phyloP scores from a whole-genome alignment of 2,797 vertebrate species.

The Gephyroberyx darwinii region DNA sequence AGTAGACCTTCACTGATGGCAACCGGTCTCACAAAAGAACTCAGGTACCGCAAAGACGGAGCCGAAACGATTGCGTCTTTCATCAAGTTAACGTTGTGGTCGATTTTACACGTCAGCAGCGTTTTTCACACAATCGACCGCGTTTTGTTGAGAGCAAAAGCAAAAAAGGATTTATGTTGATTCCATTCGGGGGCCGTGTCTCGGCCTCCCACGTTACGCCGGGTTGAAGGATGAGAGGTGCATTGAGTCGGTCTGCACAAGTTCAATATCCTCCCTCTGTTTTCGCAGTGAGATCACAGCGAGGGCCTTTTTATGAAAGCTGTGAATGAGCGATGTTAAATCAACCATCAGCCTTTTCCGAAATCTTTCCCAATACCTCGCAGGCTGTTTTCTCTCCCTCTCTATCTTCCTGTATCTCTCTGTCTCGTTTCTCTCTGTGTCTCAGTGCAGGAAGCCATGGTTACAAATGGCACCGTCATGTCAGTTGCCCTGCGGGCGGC shows the following conservation, averaged over 20 bases:
- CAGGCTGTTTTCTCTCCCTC: background rate
- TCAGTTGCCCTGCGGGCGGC: constrained; percentile 32
- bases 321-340: constrained; percentile 28
- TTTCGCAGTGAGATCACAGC: background rate
- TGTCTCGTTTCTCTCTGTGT: background rate
- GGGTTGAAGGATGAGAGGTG: constrained; percentile 38
- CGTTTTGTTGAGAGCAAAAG: constrained; percentile 14
- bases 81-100: constrained; percentile 17
- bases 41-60: constrained; percentile 24
- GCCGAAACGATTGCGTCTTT: constrained; percentile 8
- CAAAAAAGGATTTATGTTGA: constrained; percentile 38
- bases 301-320: constrained; percentile 8
- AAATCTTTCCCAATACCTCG: constrained; percentile 13
- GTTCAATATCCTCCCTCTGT: constrained; percentile 21
- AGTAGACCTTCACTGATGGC: constrained; percentile 23
- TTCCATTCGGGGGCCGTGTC: constrained; percentile 14
- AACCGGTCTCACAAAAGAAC: background rate
- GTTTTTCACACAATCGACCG: constrained; percentile 56
- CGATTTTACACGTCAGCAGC: constrained; percentile 52
- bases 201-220: constrained; percentile 41
- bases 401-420: background rate
- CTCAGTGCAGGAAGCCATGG: constrained; percentile 43
- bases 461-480: constrained; percentile 35
- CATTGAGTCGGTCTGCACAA: constrained; percentile 11
- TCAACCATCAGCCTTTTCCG: background rate